phyloP scores from a whole-genome alignment of 2,888 invertebrate genomes.

The Acronicta psi region DNA sequence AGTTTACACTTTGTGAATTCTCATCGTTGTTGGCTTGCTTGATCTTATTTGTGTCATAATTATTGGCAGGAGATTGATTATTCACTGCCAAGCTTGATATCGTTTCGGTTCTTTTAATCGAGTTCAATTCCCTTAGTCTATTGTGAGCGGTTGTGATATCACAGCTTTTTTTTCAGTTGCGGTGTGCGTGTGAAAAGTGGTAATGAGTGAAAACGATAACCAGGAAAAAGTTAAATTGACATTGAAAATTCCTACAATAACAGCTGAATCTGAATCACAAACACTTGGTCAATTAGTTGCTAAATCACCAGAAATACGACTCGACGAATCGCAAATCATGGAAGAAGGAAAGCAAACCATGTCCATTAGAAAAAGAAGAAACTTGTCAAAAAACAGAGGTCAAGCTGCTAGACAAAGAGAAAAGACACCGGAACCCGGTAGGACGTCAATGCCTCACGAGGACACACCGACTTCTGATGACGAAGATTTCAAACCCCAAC shows the following conservation, averaged over 20 bases:
- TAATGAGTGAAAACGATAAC: conserved; percentile 75
- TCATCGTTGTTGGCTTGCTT: conserved; percentile 68
- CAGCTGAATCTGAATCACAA: conserved; percentile 77
- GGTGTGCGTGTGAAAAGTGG: conserved; percentile 53
- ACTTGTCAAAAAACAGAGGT: conserved; percentile 88
- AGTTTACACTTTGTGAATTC: conserved; percentile 70
- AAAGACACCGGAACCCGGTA: conserved; percentile 85
- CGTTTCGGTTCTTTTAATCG: conserved; percentile 53
- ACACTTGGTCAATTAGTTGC: conserved; percentile 69
- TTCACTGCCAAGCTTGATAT: conserved; percentile 73
- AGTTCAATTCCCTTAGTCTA: conserved; percentile 68
- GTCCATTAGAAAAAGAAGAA: conserved; percentile 90
- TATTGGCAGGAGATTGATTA: conserved; percentile 77
- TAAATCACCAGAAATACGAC: conserved; percentile 65
- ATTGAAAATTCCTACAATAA: conserved; percentile 73
- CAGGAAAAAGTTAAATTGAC: conserved; percentile 62
- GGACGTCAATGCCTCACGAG: conserved; percentile 86
- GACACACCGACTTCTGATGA: conserved; percentile 91
- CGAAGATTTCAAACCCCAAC: conserved; percentile 74
- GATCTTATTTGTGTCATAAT: conserved; percentile 67
- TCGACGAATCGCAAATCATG: conserved; percentile 66
- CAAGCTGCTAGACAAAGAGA: conserved; percentile 84
- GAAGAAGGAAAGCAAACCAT: conserved; percentile 84
- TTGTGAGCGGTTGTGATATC: conserved; percentile 62
- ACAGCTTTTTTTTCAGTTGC: conserved; percentile 71